Base-by-base conservation (phyloP, 2,888 invertebrate species). In the Anodontia alba region DNA sequence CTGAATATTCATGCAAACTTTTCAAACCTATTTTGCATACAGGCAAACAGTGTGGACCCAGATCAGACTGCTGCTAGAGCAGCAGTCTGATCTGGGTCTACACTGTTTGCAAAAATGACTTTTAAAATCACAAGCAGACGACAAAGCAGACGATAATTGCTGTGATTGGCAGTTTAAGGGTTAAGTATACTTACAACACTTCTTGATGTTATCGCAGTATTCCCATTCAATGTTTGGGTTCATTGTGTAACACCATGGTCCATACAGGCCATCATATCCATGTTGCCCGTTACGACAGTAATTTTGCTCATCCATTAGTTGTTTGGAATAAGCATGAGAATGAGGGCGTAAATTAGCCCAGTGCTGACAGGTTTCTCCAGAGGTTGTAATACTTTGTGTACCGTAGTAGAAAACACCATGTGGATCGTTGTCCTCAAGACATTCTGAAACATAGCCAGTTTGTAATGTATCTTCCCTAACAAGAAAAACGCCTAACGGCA, bases 131-230 rank as follows among this genome's bases (percentile, higher is more conserved):
- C n/a, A n/a, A n/a, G n/a, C n/a, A n/a, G n/a, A n/a, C n/a, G n/a
- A n/a, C n/a, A n/a, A n/a, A n/a, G n/a, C n/a, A n/a, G n/a, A n/a
- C n/a, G n/a, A n/a, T n/a, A n/a, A n/a, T n/a, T n/a, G n/a, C n/a
- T n/a, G n/a, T n/a, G n/a, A n/a, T n/a, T n/a, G n/a, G n/a, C n/a
- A n/a, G n/a, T n/a, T n/a, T n/a, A n/a, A n/a, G n/a, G n/a, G n/a
- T n/a, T n/a, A n/a, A n/a, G n/a, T n/a, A n/a, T 38, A 62, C 62
- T 62, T 33, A 62, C 62, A 62, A 29, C 62, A 62, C 2, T 33
- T 15, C 17, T 26, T 26, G 5, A 62, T 62, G 15, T 8, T 26
- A 31, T 31, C 1, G 33, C 62, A 62, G 33, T 33, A 62, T 62
- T 62, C 33, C 62, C 62, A 62, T 17, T 33, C 23, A 33, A 62